Conservation (phyloP, 2,113 vertebrate genomes). For the Etheostoma cragini region DNA sequence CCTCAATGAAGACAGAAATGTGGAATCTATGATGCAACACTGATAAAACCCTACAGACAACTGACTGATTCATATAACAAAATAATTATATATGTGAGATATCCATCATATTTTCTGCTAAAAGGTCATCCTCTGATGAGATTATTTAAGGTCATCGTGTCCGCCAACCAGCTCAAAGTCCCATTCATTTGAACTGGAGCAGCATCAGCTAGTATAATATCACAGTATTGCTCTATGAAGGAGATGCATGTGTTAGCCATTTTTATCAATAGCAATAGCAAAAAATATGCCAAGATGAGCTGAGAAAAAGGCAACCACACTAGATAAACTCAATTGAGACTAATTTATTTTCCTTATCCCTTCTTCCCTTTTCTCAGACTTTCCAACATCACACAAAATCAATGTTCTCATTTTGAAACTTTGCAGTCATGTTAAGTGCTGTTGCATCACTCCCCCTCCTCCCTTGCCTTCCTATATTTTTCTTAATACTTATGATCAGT, state of each 20-base stretch:
- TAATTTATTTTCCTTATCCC: background rate
- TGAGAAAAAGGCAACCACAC: background rate
- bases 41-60: background rate
- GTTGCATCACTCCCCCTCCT: conserved; percentile 46
- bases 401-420: conserved; percentile 30
- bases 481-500: conserved; percentile 44
- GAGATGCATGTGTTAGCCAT: background rate
- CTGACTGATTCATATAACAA: too few relatives aligned
- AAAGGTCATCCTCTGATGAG: background rate
- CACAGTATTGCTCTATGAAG: background rate
- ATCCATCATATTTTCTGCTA: background rate
- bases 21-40: background rate
- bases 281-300: conserved; percentile 7
- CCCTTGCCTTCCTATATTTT: background rate
- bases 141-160: conserved; percentile 8
- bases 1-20: background rate
- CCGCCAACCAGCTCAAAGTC: background rate
- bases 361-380: background rate
- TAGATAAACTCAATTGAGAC: background rate
- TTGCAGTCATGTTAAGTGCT: conserved; percentile 40
- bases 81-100: background rate
- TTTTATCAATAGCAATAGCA: background rate
- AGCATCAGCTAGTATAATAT: background rate
- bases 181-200: background rate
- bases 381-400: conserved; percentile 25